Evolutionary conservation across 2,888 invertebrate genomes (phyloP), one percentile per base, ranked within the genome.

Genomic region (Mythimna vitellina): DNA sequence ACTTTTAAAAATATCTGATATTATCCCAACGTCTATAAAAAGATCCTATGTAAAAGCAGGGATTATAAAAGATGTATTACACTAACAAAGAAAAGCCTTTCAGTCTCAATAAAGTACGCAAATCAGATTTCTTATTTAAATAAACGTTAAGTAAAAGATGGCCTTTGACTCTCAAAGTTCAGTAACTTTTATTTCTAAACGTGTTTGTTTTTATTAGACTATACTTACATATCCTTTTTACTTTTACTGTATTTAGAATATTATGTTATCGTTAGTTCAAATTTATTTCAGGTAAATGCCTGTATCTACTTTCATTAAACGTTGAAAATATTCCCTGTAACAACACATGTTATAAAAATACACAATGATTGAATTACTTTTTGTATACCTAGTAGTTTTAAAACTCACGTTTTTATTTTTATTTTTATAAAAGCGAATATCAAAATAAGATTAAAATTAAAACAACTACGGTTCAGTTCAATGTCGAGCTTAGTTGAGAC

Each of bases 111-210:
- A 80, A 56, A 80, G 32, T 32, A 58, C 22, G 74, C 29, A 65
- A 74, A 80, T 75, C 54, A 56, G 20, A 65, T 80, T 80, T 38
- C 32, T 74, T 80, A 35, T 51, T 42, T 35, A 80, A 60, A 74
- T 80, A 73, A 61, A 65, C 42, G 49, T 38, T 54, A 14, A 79
- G n/a, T 54, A 32, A 51, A 65, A 61, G 25, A 80, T 64, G 56
- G 25, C 25, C 42, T 74, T 51, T 80, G 32, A 56, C n/a, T 25
- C 25, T n/a, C 1, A 74, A 74, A 73, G 54, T 54, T 80, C 58
- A 73, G 73, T 51, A 22, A 58, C 32, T 38, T 58, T 57, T 58
- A 51, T 58, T 35, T 57, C 25, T 70, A 9, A 53, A 74, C 65
- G 4, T 17, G 49, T 64, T 64, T 42, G 56, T 65, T 80, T 61